Percentiles rank a stretch among this genome's conserved stretches.
These are phyloP conservation scores for Morone saxatilis DNA, from an alignment of 2,113 vertebrate genomes.

Conservation along the genomic window DNA sequence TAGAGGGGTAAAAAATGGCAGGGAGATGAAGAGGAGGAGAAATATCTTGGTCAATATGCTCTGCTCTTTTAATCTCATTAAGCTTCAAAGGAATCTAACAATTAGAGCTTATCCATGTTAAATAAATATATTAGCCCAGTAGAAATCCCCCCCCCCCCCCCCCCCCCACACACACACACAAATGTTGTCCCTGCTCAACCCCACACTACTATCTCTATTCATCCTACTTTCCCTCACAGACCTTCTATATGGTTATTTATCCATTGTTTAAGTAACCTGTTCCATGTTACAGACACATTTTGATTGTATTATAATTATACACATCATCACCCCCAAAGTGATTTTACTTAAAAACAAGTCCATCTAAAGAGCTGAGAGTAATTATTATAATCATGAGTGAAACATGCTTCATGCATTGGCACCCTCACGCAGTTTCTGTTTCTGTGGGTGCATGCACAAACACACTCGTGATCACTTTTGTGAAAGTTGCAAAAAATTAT, in stretches of 20 bases:
- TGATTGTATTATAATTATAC: neutral
- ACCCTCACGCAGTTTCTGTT: neutral
- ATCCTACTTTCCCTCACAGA: slow-evolving; percentile 7
- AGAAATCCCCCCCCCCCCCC: too few species aligned
- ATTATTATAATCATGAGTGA: neutral
- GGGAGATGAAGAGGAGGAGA: slow-evolving; percentile 4
- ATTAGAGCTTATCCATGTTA: slow-evolving; percentile 43
- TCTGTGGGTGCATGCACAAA: neutral
- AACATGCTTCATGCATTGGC: neutral
- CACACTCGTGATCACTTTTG: neutral
- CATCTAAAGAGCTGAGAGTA: neutral
- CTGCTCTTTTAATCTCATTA: slow-evolving; percentile 63
- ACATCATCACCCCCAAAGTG: neutral
- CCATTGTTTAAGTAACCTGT: neutral
- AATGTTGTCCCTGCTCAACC: slow-evolving; percentile 2
- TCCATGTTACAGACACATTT: neutral
- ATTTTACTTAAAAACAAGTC: neutral
- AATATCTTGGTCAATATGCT: slow-evolving; percentile 37
- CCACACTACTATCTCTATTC: slow-evolving; percentile 20
- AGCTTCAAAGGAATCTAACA: slow-evolving; percentile 55
- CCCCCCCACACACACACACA: neutral
- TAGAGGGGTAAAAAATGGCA: neutral
- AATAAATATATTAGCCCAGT: slow-evolving; percentile 43
- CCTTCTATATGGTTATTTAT: neutral
- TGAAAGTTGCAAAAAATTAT: neutral